A percentile compares a stretch with the other conserved stretches of the same genome.
Conservation (phyloP, 1,140 invertebrate species). For the Dysdera silvatica region DNA sequence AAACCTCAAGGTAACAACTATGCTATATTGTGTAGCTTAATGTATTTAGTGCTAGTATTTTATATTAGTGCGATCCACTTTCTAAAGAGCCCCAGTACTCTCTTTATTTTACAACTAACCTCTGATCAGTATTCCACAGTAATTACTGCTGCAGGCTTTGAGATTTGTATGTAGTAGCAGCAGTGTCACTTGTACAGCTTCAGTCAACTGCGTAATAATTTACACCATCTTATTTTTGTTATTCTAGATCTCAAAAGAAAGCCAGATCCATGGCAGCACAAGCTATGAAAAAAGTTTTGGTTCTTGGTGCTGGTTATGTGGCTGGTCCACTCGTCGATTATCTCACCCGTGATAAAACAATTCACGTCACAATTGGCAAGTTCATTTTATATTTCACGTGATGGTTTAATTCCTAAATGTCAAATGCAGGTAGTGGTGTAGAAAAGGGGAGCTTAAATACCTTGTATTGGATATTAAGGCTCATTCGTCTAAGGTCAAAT, state of each 20-base stretch:
- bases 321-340: constrained; percentile 89
- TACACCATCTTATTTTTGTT: background rate
- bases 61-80: no score
- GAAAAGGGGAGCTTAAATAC: no score
- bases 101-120: no score
- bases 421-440: no score
- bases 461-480: no score
- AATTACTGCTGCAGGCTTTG: constrained; percentile 6
- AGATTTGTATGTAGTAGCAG: constrained; percentile 1
- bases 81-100: no score
- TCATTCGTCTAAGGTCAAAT: no score
- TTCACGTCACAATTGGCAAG: constrained; percentile 71
- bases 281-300: constrained; percentile 57
- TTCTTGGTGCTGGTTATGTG: constrained; percentile 92
- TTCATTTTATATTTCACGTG: no score
- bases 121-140: no score
- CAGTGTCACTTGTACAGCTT: constrained; percentile 9
- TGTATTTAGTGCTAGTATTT: no score
- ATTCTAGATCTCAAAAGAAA: constrained; percentile 31
- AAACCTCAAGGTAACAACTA: no score
- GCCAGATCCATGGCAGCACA: constrained; percentile 18
- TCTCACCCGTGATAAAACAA: constrained; percentile 66
- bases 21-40: no score
- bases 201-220: background rate
- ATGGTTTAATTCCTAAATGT: background rate